Percentiles rank a stretch among this genome's conserved stretches.
Conservation (phyloP, 2,888 invertebrate genomes). For the Tiphia femorata region DNA sequence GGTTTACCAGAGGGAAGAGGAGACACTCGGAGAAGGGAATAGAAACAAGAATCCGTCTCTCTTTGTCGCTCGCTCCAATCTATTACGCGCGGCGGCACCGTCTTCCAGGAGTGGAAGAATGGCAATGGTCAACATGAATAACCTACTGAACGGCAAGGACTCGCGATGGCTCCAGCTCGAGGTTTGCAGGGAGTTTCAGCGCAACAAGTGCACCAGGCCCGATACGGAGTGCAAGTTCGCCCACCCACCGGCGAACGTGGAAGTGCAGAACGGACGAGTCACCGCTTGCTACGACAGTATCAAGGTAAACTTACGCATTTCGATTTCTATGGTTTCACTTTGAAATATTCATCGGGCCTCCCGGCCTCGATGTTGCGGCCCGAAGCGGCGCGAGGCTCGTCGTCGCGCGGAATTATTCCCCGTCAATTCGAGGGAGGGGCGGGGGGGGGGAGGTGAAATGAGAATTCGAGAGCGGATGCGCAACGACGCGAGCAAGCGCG, state of each 20-base stretch:
- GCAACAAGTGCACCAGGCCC: constrained; percentile 99
- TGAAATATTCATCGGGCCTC: too few species aligned
- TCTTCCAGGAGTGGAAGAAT: constrained; percentile 66
- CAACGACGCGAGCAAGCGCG: neutral
- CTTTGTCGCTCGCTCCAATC: too few species aligned
- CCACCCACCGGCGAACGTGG: constrained; percentile 99
- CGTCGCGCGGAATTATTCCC: too few species aligned
- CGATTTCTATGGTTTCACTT: constrained; percentile 29
- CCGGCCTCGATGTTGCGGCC: too few species aligned
- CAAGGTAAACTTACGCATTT: constrained; percentile 85
- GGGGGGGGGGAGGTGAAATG: neutral
- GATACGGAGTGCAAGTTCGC: constrained; percentile 99
- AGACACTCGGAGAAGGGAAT: constrained; percentile 20
- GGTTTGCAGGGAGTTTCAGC: constrained; percentile 99
- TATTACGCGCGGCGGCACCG: constrained; percentile 28
- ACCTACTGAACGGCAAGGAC: constrained; percentile 97
- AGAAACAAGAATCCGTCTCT: constrained; percentile 7
- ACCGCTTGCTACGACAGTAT: constrained; percentile 99
- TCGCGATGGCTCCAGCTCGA: constrained; percentile 99
- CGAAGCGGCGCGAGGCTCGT: too few species aligned
- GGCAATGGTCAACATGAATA: constrained; percentile 97
- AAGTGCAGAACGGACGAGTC: constrained; percentile 99
- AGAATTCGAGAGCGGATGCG: neutral
- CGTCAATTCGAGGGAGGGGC: constrained; percentile 20
- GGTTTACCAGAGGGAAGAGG: constrained; percentile 4